Base-by-base conservation (phyloP, 1,140 invertebrate genomes). In the Sminthurinus signatus region DNA sequence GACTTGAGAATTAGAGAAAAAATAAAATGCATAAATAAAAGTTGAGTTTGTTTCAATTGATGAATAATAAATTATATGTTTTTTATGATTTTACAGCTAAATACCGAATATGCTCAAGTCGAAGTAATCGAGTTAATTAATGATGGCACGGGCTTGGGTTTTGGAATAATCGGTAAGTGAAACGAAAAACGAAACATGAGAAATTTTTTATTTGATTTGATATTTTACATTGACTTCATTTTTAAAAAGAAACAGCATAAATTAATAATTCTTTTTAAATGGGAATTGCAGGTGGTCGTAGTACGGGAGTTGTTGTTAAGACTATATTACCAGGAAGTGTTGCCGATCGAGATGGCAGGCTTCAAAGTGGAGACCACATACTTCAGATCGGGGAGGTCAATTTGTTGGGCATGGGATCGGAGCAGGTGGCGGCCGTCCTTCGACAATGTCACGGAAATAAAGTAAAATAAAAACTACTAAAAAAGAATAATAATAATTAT, bases 281-380 rank as follows among this genome's bases (percentile, higher is more conserved):
- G n/a, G n/a, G n/a, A n/a, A n/a, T n/a, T n/a, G n/a, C n/a, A n/a
- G n/a, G 93, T 52, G 93, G 93, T 10, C 81, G 89, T 51, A 94
- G 89, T 75, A 96, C 93, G 23, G 94, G 93, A n/a, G 94, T 97
- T 55, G 92, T 97, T 10, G 91, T 97, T 60, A 97, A 97, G 78
- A 97, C 90, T 57, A 88, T 97, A 52, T 81, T 95, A 21, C 91
- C 91, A 15, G 93, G 57, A 4, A 59, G 60, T 8, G 87, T 92
- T 10, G 91, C 93, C 19, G 91, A 96, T 77, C 84, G 90, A 78
- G 90, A 92, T 79, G 87, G 86, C 5, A 81, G 91, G 8, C 79
- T 97, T 58, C 88, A 89, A 75, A 87, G 89, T 76, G 93, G 92
- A 15, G 93, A 97, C 78, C 93, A 96, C 78, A 87, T 97, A 55